Conservation (phyloP, 37 sponge, comb jelly and placozoan species). For the Chondrilla cf. caribensis region DNA sequence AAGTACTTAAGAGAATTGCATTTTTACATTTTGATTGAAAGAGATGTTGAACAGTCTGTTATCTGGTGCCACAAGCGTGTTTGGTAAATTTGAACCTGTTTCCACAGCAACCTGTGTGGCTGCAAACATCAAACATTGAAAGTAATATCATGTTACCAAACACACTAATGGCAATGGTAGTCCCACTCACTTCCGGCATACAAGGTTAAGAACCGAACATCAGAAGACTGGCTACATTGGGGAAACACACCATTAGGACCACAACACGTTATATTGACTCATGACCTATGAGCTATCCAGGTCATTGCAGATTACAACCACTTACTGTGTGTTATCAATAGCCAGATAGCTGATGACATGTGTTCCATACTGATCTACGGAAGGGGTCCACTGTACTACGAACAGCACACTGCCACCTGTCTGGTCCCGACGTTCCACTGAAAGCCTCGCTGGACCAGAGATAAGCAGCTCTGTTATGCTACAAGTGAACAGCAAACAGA, state of each 20-base stretch:
- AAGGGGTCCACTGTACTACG: background rate
- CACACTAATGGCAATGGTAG: too few species aligned
- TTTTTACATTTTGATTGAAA: background rate
- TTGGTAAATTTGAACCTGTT: background rate
- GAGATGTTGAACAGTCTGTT: constrained; percentile 17
- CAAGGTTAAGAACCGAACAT: background rate
- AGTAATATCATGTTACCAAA: background rate
- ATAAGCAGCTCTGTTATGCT: constrained; percentile 6
- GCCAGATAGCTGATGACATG: constrained; percentile 9
- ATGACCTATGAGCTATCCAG: too few species aligned
- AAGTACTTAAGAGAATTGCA: too few species aligned
- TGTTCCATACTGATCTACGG: constrained; percentile 6
- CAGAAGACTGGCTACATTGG: background rate
- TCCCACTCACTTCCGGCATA: constrained; percentile 14
- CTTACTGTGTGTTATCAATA: constrained; percentile 9
- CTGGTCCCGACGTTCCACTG: background rate
- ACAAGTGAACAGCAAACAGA: background rate
- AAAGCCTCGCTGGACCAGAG: background rate
- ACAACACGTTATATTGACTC: too few species aligned
- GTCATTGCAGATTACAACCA: too few species aligned
- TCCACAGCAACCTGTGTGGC: background rate
- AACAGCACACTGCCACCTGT: background rate
- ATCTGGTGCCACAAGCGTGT: background rate
- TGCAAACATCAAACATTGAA: background rate
- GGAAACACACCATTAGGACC: too few species aligned